Evolutionary conservation across 2,888 invertebrate species (phyloP).

Genomic region (Perizoma affinitatum): DNA sequence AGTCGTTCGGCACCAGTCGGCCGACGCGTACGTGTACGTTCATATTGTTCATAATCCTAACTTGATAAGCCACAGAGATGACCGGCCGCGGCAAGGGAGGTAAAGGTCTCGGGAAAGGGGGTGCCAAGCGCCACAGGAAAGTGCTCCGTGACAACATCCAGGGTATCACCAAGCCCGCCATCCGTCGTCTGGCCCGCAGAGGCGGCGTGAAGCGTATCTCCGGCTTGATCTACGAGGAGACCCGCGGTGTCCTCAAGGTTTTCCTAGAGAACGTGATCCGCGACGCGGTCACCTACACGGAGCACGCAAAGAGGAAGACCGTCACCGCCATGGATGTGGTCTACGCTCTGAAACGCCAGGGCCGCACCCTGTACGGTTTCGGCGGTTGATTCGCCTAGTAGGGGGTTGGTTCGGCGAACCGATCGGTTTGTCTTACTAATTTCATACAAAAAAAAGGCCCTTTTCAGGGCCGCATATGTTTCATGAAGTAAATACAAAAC

Average conservation of each 20-base stretch:
- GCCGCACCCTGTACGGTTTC: constrained; percentile 91
- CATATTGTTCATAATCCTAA: too few species aligned
- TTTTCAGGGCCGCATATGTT: constrained; percentile 34
- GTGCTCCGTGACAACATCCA: constrained; percentile 91
- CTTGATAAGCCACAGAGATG: constrained; percentile 82
- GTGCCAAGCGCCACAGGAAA: constrained; percentile 93
- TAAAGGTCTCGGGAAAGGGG: constrained; percentile 91
- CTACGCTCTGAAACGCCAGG: constrained; percentile 89
- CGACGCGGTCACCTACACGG: constrained; percentile 94
- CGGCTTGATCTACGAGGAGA: constrained; percentile 91
- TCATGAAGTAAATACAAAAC: constrained; percentile 1
- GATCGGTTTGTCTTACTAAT: constrained; percentile 46
- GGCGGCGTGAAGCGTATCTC: constrained; percentile 90
- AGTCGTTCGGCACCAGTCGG: too few species aligned
- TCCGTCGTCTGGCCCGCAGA: constrained; percentile 88
- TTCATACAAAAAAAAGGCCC: constrained; percentile 76
- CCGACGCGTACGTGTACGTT: too few species aligned
- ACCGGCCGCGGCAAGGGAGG: constrained; percentile 92
- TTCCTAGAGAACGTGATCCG: constrained; percentile 93
- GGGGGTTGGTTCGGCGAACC: constrained; percentile 45
- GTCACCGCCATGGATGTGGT: constrained; percentile 93
- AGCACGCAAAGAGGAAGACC: constrained; percentile 91
- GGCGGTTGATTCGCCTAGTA: constrained; percentile 86
- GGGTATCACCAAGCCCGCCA: constrained; percentile 91
- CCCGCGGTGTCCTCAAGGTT: constrained; percentile 90